Base-by-base conservation (phyloP, 1,140 invertebrate species). In the Gerris buenoi region DNA sequence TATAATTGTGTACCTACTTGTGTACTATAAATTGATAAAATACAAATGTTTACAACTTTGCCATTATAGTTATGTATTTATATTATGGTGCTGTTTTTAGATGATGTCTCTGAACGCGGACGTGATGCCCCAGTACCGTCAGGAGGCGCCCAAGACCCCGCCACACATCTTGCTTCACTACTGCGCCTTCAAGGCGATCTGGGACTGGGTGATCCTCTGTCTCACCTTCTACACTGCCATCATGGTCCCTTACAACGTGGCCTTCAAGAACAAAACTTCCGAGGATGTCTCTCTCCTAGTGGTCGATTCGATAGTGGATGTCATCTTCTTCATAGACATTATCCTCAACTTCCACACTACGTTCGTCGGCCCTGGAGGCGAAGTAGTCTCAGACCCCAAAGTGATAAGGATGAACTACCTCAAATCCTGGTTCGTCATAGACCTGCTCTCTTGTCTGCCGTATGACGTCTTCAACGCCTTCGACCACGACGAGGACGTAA, bases 401-500 rank as follows among this genome's bases (percentile, higher is more conserved):
- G 91, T 90, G 67, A 98, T 98, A 74, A 83, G 95, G 71, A 95
- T 95, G 88, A 99, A 99, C 81, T 99, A 99, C 80, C 85, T 99
- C 70, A 97, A 97, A 78, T 97, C 93, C 69, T 99, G 97, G 97
- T 99, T 99, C 80, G 88, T 99, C 73, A 98, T 99, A 76, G 97
- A 99, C 80, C 85, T 99, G 69, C 85, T 99, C 67, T 98, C 95
- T 70, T 99, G 97, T 83, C 85, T 99, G 76, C 97, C 97, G 66
- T 99, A 99, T 77, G 97, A 99, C 81, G 96, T 99, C 69, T 99
- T 99, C 86, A 99, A 99, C 81, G 97, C 97, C 68, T 99, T 99
- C 81, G 95, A 98, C 80, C 93, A 97, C 79, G 94, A 96, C 76
- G 96, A 99, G 83, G 94, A 98, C 77, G 90, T 93, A 83, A 89